Base-by-base conservation (phyloP, 1,140 invertebrate species). In the Bilobella aurantiaca region DNA sequence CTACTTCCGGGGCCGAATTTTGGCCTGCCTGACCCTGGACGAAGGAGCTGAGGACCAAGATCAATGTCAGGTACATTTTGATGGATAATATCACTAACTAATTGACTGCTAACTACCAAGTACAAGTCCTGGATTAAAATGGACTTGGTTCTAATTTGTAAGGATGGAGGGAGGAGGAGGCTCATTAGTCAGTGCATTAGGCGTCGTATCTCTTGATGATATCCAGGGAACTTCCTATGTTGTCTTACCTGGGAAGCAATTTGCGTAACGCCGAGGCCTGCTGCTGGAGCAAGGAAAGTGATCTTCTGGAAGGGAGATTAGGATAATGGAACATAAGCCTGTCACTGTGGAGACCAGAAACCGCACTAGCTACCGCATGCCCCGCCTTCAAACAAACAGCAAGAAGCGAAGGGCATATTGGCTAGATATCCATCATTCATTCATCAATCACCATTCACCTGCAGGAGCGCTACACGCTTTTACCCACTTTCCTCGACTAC, bases 161-260 rank as follows among this genome's bases (percentile, higher is more conserved):
- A 42, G 8, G 37, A 42, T 42, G 8, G 37, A 42, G 37, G 37
- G 8, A 42, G 37, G 37, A 23, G 49, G 49, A 53, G 21, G 49
- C 14, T 53, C 49, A 53, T 53, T 53, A 53, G 49, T 5, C 14
- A n/a, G 25, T 53, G 49, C 49, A 53, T 53, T 53, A 53, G 49
- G 49, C 8, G 18, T 53, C 8, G 14, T 53, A 23, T 8, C 21
- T 53, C 49, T 23, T 53, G 37, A 12, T 53, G 14, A 12, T 5
- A 12, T 53, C 49, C 49, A 14, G 12, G 49, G 23, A 23, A 53
- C 49, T 12, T 18, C 18, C 34, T 18, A 12, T 23, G 49, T 53
- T 16, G 49, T 53, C 49, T 53, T 53, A 53, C 49, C 49, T 53
- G 49, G 25, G 49, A 23, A 53, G 14, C 49, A 53, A 53, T 53